Evolutionary conservation across 1,140 invertebrate genomes (phyloP).

Genomic region (Pseudobourletiella spinata): DNA sequence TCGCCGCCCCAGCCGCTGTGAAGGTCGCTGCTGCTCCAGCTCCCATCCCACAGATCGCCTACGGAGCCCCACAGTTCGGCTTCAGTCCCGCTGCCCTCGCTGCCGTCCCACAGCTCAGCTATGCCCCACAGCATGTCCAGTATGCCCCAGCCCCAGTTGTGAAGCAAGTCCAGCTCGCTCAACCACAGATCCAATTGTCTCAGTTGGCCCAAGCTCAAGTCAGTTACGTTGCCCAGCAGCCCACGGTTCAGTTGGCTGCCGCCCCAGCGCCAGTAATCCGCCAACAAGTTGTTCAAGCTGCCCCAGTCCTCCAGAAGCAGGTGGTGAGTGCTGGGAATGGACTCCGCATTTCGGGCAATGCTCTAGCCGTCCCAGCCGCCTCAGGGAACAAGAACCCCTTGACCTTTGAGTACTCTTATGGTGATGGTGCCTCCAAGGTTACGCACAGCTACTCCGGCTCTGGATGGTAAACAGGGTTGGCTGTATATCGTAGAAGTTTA

Average conservation of each 20-base stretch:
- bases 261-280: not conserved
- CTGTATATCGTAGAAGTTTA: too few species aligned
- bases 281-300: slow-evolving; percentile 5
- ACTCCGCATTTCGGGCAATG: not conserved
- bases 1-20: slow-evolving; percentile 1
- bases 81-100: not conserved
- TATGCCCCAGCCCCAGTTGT: slow-evolving; percentile 4
- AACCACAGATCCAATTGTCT: not conserved
- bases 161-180: slow-evolving; percentile 6
- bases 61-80: not conserved
- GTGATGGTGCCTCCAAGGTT: slow-evolving; percentile 25
- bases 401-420: slow-evolving; percentile 30
- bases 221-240: not conserved
- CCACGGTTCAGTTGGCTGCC: not conserved
- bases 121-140: not conserved
- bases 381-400: slow-evolving; percentile 26
- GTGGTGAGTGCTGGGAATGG: not conserved
- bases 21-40: not conserved
- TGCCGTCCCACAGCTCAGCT: not conserved
- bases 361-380: slow-evolving; percentile 6
- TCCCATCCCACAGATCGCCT: not conserved
- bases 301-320: not conserved
- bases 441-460: slow-evolving; percentile 32
- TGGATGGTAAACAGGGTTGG: slow-evolving; percentile 35
- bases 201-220: not conserved